A percentile compares a stretch with the other conserved stretches of the same genome.
Conservation (phyloP, 1,140 invertebrate species). For the Micrasema minimum region DNA sequence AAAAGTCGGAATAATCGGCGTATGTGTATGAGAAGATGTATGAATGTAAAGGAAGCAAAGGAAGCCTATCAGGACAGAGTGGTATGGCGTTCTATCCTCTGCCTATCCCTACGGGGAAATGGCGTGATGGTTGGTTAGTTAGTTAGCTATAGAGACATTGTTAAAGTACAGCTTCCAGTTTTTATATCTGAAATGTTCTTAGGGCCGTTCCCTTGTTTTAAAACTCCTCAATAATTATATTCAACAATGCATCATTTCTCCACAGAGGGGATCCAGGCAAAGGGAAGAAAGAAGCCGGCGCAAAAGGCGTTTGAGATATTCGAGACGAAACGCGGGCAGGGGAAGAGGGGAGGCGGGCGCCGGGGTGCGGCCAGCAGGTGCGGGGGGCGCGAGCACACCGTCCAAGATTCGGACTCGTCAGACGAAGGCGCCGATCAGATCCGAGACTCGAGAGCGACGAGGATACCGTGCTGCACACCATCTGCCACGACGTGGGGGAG, state of each 20-base stretch:
- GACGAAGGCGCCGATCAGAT: constrained; percentile 6
- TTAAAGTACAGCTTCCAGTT: too few species aligned
- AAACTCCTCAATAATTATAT: background rate
- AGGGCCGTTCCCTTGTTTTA: too few species aligned
- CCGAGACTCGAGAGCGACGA: constrained; percentile 36
- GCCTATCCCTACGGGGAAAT: too few species aligned
- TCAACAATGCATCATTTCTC: background rate
- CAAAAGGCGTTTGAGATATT: constrained; percentile 18
- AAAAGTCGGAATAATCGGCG: too few species aligned
- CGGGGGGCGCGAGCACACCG: too few species aligned
- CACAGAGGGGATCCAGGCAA: constrained; percentile 9
- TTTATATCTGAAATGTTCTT: too few species aligned
- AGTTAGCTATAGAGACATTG: too few species aligned
- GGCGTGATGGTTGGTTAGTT: too few species aligned
- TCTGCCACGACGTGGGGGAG: constrained; percentile 42
- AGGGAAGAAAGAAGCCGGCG: constrained; percentile 12
- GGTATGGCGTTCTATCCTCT: too few species aligned
- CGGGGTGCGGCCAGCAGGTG: background rate
- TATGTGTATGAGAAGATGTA: too few species aligned
- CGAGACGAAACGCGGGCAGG: constrained; percentile 28
- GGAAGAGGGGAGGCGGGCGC: background rate
- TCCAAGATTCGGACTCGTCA: constrained; percentile 10
- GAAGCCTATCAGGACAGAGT: too few species aligned
- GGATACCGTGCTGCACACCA: constrained; percentile 48
- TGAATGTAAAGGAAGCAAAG: too few species aligned